phyloP scores from a whole-genome alignment of 30 jellyfish, hydroid and myxozoan species.

The Chironex yamaguchii region DNA sequence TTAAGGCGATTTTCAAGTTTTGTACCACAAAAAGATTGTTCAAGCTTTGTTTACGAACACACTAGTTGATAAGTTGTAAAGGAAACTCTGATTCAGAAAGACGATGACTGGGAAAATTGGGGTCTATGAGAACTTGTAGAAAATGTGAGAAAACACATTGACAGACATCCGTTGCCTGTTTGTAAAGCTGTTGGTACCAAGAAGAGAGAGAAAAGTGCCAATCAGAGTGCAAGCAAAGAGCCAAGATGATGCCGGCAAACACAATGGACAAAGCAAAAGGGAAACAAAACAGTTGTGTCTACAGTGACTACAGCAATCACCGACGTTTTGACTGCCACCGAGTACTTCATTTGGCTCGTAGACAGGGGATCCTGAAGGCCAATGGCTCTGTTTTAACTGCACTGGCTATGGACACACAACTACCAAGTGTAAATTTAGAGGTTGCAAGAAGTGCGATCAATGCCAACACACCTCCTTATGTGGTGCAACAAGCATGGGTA shows the following conservation, averaged over 20 bases:
- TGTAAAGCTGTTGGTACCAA: conserved; percentile 1
- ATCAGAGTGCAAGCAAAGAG: conserved; percentile 51
- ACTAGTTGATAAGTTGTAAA: too few relatives aligned
- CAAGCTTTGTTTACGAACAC: too few relatives aligned
- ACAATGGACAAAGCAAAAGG: conserved; percentile 25
- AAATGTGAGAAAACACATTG: conserved; percentile 53
- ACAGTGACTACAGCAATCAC: conserved; percentile 50
- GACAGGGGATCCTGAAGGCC: conserved; percentile 27
- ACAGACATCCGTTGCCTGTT: conserved; percentile 73
- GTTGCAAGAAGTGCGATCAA: neutral
- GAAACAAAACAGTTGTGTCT: conserved; percentile 34
- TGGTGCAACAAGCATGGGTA: neutral
- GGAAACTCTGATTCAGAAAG: too few relatives aligned
- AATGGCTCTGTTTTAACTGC: conserved; percentile 5
- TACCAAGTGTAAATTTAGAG: conserved; percentile 13
- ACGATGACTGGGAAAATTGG: conserved; percentile 76
- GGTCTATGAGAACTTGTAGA: conserved; percentile 62
- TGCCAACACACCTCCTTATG: conserved; percentile 13
- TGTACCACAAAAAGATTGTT: too few relatives aligned
- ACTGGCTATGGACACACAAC: conserved; percentile 1
- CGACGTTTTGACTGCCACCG: conserved; percentile 48
- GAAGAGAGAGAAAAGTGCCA: conserved; percentile 13
- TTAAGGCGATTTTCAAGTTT: too few relatives aligned
- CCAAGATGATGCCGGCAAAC: conserved; percentile 67
- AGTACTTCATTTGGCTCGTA: conserved; percentile 16